A percentile compares a stretch with the other conserved stretches of the same genome.
These are phyloP conservation scores for Phaenicophaeus curvirostris DNA, from an alignment of 2,797 vertebrate genomes.

Conservation along the genomic window DNA sequence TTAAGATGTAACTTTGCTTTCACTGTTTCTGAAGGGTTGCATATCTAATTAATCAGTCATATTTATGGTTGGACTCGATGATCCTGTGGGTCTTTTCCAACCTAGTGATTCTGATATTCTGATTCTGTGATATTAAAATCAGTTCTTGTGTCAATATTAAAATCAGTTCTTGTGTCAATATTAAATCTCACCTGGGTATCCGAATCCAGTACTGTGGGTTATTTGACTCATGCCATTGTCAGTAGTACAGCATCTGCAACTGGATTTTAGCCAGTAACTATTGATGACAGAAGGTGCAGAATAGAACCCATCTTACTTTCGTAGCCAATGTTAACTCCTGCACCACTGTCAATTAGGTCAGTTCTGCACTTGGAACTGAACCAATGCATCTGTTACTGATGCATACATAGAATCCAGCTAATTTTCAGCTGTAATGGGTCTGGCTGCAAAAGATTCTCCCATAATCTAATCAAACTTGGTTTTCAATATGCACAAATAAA, in stretches of 20 bases:
- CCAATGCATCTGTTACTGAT: background rate
- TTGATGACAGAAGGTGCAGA: constrained; percentile 18
- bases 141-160: too few species aligned
- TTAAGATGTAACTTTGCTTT: background rate
- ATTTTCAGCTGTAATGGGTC: background rate
- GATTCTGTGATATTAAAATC: too few species aligned
- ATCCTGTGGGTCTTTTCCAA: too few species aligned
- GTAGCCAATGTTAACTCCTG: background rate
- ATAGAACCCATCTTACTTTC: background rate
- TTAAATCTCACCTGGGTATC: background rate
- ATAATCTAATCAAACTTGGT: background rate
- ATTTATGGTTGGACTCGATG: background rate
- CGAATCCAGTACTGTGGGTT: background rate
- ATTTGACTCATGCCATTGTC: background rate
- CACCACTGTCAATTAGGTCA: background rate
- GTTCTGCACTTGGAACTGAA: background rate
- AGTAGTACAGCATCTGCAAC: background rate
- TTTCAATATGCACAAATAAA: background rate
- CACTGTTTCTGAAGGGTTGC: background rate
- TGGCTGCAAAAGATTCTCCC: background rate
- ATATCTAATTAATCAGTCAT: background rate
- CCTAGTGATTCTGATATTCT: too few species aligned
- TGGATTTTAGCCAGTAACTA: constrained; percentile 28
- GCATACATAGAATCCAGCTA: background rate
- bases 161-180: background rate